phyloP scores from a whole-genome alignment of 1,140 invertebrate species.

The Stegodyphus dumicola region DNA sequence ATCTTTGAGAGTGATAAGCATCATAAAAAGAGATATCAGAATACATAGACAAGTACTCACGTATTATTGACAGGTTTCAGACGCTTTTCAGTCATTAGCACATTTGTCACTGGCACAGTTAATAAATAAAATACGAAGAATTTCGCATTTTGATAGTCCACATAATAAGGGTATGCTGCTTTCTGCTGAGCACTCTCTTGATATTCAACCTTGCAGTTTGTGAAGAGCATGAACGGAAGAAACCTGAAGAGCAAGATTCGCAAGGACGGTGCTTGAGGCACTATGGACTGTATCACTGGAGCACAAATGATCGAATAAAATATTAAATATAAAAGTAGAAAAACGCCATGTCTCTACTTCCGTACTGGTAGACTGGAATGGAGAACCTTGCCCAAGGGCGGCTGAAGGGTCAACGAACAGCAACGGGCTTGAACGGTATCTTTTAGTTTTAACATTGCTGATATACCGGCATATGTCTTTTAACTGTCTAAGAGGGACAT shows the following conservation, averaged over 20 bases:
- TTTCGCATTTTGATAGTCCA: too few relatives aligned
- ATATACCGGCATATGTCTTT: not conserved
- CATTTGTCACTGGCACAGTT: too few relatives aligned
- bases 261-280: slow-evolving; percentile 44
- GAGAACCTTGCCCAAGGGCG: slow-evolving; percentile 12
- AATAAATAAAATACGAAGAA: too few relatives aligned
- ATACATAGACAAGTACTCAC: too few relatives aligned
- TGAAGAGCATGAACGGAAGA: not conserved
- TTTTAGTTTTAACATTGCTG: not conserved
- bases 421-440: slow-evolving; percentile 1
- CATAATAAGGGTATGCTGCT: too few relatives aligned
- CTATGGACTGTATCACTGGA: slow-evolving; percentile 52
- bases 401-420: slow-evolving; percentile 40
- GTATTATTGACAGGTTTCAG: too few relatives aligned
- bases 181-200: too few relatives aligned
- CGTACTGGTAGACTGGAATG: slow-evolving; percentile 29
- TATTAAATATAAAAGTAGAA: slow-evolving; percentile 28
- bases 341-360: slow-evolving; percentile 20
- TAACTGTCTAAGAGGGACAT: not conserved
- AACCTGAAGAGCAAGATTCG: slow-evolving; percentile 42
- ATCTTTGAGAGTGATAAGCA: too few relatives aligned
- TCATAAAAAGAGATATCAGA: too few relatives aligned
- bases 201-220: too few relatives aligned
- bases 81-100: too few relatives aligned
- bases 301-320: slow-evolving; percentile 36